A percentile compares a stretch with the other conserved stretches of the same genome.
These are phyloP conservation scores for Grantiella picta DNA, from an alignment of 2,113 vertebrate genomes.

Conservation along the genomic window DNA sequence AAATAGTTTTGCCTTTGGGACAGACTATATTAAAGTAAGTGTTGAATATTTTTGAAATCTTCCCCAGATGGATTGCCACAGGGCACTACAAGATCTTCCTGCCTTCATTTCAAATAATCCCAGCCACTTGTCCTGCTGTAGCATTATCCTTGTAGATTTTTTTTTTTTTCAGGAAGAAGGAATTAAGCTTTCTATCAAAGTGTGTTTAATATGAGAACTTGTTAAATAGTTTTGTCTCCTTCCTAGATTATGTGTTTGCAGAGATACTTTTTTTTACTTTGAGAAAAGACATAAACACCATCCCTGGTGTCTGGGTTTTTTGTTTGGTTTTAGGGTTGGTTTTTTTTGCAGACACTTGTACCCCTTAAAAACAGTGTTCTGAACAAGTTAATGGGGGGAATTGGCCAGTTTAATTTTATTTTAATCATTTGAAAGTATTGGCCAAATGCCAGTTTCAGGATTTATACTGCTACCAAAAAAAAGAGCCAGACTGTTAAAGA, in stretches of 20 bases:
- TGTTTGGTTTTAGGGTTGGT: rapidly evolving
- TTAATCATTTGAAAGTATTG: neutral
- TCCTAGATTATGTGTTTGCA: neutral
- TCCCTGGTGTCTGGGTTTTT: neutral
- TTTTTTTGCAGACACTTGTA: neutral
- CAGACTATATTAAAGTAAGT: slow-evolving; percentile 45
- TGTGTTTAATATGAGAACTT: neutral
- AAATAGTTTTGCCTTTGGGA: slow-evolving; percentile 63
- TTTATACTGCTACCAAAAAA: neutral
- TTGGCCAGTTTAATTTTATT: neutral
- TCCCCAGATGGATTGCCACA: slow-evolving; percentile 34
- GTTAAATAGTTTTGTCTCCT: neutral
- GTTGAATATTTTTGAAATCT: slow-evolving; percentile 30
- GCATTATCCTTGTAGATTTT: neutral
- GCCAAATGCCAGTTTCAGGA: neutral
- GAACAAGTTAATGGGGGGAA: neutral
- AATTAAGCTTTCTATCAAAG: neutral
- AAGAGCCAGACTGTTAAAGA: neutral
- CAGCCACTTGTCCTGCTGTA: neutral
- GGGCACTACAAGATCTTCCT: neutral
- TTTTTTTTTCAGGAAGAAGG: neutral
- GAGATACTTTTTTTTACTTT: neutral
- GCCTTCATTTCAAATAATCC: slow-evolving; percentile 1
- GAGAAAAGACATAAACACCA: neutral
- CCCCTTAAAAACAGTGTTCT: neutral